Evolutionary conservation across 92 coral and sea anemone species (phyloP), one percentile per base, ranked within the genome.

Genomic region (Paragorgia papillata): DNA sequence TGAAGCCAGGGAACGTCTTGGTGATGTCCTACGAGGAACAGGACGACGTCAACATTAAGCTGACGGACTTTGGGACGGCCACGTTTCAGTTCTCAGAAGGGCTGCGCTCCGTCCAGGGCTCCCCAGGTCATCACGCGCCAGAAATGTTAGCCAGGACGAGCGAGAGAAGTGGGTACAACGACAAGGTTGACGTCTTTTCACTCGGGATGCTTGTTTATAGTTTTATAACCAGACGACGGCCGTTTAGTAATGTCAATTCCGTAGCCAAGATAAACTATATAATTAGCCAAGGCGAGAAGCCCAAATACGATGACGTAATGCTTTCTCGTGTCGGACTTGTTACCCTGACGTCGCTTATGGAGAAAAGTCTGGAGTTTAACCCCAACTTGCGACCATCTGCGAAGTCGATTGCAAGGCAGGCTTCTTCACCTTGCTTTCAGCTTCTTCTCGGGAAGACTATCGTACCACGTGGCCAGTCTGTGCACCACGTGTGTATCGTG

Each of bases 41-140:
- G 1, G 87, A 86, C 60, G 97, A 93, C 60, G 82, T 90, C 59
- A 90, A 93, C 66, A 92, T 90, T n/a, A 93, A 93, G 71, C 77
- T 93, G 75, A 93, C 91, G 43, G 97, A 93, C 74, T 93, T 93
- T 53, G 97, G 97, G 21, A 93, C 97, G 0, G 97, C 97, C 7
- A 90, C 89, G 71, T 93, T 93, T 75, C 96, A 92, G 29, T 90
- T 96, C 2, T 84, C 91, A 2, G 86, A 92, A 4, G 97, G 97
- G 0, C 80, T 93, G 79, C 58, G 81, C 14, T 88, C 91, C 9
- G 61, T 55, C 20, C 76, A 87, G 39, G 97, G 97, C 9, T 74
- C 97, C 7, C 74, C 74, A 0, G 94, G 97, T 2, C 80, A 75
- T 61, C 87, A 82, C 19, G 97, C 97, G 0, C 97, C 97, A 0